phyloP scores from a whole-genome alignment of 2,888 invertebrate species.

The Pemphredon lugubris region DNA sequence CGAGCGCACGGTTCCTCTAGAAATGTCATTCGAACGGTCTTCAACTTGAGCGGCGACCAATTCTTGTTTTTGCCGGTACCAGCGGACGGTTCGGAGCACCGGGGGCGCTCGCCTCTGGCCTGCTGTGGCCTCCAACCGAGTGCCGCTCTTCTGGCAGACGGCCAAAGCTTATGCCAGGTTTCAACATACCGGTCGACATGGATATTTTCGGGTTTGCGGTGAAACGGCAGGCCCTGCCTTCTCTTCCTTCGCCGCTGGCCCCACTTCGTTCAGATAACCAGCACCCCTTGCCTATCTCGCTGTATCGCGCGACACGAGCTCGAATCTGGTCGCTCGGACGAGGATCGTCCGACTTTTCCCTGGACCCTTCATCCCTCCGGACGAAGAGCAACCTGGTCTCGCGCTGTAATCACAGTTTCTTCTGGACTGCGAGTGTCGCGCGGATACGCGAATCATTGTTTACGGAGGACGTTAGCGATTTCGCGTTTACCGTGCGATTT shows the following conservation, averaged over 20 bases:
- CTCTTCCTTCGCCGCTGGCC: conserved; percentile 38
- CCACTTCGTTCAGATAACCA: conserved; percentile 10
- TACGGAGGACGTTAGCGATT: too few relatives aligned
- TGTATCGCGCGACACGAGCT: too few relatives aligned
- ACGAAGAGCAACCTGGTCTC: too few relatives aligned
- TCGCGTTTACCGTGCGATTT: too few relatives aligned
- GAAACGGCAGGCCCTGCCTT: conserved; percentile 56
- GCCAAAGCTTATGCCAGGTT: conserved; percentile 80
- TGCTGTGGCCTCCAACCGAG: conserved; percentile 66
- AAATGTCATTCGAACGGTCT: conserved; percentile 35
- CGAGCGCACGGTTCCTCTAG: neutral
- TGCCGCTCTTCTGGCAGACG: conserved; percentile 71
- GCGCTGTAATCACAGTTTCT: too few relatives aligned
- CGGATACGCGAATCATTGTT: too few relatives aligned
- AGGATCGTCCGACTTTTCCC: too few relatives aligned
- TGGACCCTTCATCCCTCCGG: too few relatives aligned
- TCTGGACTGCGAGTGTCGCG: too few relatives aligned
- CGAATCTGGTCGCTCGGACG: too few relatives aligned
- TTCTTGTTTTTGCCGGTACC: conserved; percentile 25
- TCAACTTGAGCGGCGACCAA: conserved; percentile 15
- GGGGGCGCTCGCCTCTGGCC: conserved; percentile 63
- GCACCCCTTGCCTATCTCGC: too few relatives aligned
- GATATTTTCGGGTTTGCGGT: conserved; percentile 79
- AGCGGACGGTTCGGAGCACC: conserved; percentile 44
- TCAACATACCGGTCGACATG: conserved; percentile 79